These are phyloP conservation scores for Drosophila melanosoma DNA, from an alignment of 2,888 invertebrate genomes.

Conservation along the genomic window DNA sequence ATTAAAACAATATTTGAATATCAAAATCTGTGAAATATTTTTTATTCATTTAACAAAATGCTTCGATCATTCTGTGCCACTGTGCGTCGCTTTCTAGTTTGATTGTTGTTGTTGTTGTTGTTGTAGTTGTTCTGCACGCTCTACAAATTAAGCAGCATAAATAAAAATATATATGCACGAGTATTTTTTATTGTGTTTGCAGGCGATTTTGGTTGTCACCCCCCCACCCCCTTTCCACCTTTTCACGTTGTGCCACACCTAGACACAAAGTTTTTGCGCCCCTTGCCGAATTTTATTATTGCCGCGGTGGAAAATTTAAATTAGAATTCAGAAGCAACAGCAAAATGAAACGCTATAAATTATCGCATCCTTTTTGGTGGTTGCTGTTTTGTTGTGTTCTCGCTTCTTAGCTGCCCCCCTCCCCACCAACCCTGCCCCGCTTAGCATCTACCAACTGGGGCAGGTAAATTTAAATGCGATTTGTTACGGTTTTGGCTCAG, in stretches of 20 bases:
- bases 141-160: slow-evolving; percentile 77
- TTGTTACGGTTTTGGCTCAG: slow-evolving; percentile 81
- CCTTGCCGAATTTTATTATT: slow-evolving; percentile 70
- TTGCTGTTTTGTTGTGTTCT: slow-evolving; percentile 40
- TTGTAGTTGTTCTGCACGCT: slow-evolving; percentile 58
- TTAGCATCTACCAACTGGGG: slow-evolving; percentile 36
- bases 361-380: slow-evolving; percentile 78
- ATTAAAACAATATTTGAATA: not conserved
- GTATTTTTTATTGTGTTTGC: slow-evolving; percentile 57
- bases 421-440: not conserved
- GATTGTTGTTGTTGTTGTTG: slow-evolving; percentile 37
- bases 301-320: slow-evolving; percentile 82
- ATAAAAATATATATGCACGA: slow-evolving; percentile 62
- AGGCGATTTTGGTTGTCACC: slow-evolving; percentile 11
- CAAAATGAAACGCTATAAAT: slow-evolving; percentile 78
- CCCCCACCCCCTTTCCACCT: not conserved
- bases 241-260: not conserved
- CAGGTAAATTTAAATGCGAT: slow-evolving; percentile 83
- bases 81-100: slow-evolving; percentile 14
- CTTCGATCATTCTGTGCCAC: not conserved
- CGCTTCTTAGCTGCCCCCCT: not conserved
- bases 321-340: slow-evolving; percentile 77
- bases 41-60: not conserved
- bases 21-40: too few relatives aligned
- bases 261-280: slow-evolving; percentile 19